Evolutionary conservation across 1,140 invertebrate species (phyloP), one percentile per base, ranked within the genome.

Genomic region (Sinonovacula constricta): DNA sequence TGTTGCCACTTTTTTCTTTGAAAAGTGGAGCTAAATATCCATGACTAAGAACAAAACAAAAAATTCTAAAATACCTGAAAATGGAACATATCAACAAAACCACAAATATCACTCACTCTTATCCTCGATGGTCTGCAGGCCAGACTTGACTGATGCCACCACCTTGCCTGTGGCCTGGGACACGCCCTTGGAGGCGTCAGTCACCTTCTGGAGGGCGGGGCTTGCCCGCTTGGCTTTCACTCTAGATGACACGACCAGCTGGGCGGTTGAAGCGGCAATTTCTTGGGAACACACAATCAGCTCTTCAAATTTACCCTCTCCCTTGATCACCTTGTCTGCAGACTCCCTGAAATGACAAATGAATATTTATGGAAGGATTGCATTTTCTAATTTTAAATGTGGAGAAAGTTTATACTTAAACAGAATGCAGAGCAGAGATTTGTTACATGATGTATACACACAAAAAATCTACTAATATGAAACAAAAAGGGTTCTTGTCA

Each of bases 261-360:
- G 98, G 39, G 97, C 97, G 3, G 98, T 99, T 80, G 96, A 97
- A 5, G 97, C 98, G 7, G 97, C 97, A 82, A 99, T 99, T 87
- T 98, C 97, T 91, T 99, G 97, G 24, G 98, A 97, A 30, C 97
- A 97, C 3, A 98, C 98, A 70, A 99, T 95, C 26, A 99, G 92
- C 84, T 97, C 95, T 87, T 98, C 97, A 88, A 98, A 95, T 88
- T 98, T 98, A 0, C 95, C 96, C 78, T 95, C 93, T 24, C 95
- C 95, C 62, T 93, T 93, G 28, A 99, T 95, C 15, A 97, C 95
- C 91, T 97, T 96, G 91, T 99, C 97, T 22, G 98, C 97, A 24
- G 97, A 95, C 86, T 96, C 95, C 57, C 97, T 98, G 86, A 53
- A 90, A 90, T 63, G 45, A 51, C 62, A 15, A 60, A 28, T n/a